Conservation (phyloP, 2,797 vertebrate genomes). For the Pseudocheirus occidentalis region DNA sequence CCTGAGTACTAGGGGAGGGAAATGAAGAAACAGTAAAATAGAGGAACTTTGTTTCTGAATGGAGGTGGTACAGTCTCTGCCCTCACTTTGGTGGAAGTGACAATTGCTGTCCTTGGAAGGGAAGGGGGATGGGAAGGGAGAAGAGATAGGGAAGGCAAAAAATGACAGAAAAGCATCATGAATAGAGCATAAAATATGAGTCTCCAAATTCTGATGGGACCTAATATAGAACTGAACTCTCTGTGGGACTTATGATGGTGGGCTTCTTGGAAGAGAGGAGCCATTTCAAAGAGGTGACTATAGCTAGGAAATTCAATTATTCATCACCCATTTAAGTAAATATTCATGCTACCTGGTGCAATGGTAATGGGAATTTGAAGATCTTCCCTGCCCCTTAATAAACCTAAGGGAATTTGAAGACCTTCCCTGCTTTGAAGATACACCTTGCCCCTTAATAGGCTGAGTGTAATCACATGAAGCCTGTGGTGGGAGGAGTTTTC, state of each 20-base stretch:
- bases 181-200: not conserved
- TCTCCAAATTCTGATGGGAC: not conserved
- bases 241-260: not conserved
- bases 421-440: too few relatives aligned
- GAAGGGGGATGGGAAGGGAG: not conserved
- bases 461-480: too few relatives aligned
- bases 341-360: not conserved
- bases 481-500: too few relatives aligned
- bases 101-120: not conserved
- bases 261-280: not conserved
- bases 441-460: too few relatives aligned
- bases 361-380: too few relatives aligned
- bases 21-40: not conserved
- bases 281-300: not conserved
- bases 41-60: not conserved
- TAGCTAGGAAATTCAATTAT: not conserved
- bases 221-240: not conserved
- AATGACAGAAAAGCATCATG: not conserved
- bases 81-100: not conserved
- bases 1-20: not conserved
- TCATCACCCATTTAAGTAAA: not conserved
- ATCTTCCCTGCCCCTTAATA: too few relatives aligned
- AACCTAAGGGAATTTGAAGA: too few relatives aligned
- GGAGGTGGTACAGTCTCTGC: not conserved
- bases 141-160: not conserved